phyloP scores from a whole-genome alignment of 1,140 invertebrate genomes.

The Drosophila repletoides region DNA sequence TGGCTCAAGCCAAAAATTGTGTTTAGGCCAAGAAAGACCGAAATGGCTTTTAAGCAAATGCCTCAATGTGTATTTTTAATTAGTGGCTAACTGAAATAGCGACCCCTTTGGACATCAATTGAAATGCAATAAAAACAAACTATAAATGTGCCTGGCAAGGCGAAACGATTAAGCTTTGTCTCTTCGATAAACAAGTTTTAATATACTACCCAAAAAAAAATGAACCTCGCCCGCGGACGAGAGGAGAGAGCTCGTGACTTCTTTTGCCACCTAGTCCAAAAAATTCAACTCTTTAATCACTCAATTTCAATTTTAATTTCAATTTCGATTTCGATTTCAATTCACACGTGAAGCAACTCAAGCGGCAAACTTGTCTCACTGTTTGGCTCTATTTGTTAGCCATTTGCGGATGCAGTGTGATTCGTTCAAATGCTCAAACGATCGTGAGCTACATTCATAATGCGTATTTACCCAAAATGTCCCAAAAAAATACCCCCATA shows the following conservation, averaged over 20 bases:
- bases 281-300: no score
- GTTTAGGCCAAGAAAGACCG: neutral
- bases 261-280: no score
- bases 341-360: conserved; percentile 24
- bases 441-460: conserved; percentile 71
- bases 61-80: conserved; percentile 54
- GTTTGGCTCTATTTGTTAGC: conserved; percentile 12
- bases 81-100: conserved; percentile 40
- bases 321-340: conserved; percentile 60
- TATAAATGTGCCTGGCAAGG: conserved; percentile 46
- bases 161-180: conserved; percentile 38
- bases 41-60: conserved; percentile 33
- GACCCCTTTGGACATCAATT: conserved; percentile 49
- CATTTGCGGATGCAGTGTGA: conserved; percentile 38
- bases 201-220: conserved; percentile 10
- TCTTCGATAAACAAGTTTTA: conserved; percentile 32
- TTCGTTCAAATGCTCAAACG: no score
- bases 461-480: conserved; percentile 2
- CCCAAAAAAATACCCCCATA: no score
- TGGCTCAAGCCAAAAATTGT: conserved; percentile 10
- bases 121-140: conserved; percentile 69
- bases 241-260: no score
- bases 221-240: no score
- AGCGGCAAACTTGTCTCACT: conserved; percentile 41
- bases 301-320: conserved; percentile 66